These are phyloP conservation scores for Oppia nitens DNA, from an alignment of 1,140 invertebrate genomes.

Conservation along the genomic window DNA sequence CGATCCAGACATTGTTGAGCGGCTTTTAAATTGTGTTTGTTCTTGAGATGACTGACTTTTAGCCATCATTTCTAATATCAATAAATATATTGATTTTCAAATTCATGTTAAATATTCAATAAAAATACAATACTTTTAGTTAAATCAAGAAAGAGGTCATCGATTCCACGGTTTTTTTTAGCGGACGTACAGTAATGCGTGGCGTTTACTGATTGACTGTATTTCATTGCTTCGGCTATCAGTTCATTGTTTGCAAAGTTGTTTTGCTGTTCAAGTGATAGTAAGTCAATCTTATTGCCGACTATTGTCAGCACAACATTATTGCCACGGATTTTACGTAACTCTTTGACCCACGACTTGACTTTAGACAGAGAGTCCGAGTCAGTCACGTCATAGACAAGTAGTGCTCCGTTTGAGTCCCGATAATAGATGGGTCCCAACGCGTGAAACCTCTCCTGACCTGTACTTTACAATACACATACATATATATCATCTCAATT, in stretches of 20 bases:
- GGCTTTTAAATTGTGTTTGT: background rate
- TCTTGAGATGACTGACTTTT: background rate
- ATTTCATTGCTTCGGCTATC: slow-evolving; percentile 10
- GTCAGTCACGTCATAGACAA: slow-evolving; percentile 98
- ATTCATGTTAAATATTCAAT: background rate
- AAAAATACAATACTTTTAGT: slow-evolving; percentile 32
- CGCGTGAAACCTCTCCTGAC: slow-evolving; percentile 88
- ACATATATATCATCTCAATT: background rate
- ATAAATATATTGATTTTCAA: background rate
- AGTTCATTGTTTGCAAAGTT: slow-evolving; percentile 7
- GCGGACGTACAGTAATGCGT: slow-evolving; percentile 87
- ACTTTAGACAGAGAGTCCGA: slow-evolving; percentile 92
- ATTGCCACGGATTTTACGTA: slow-evolving; percentile 85
- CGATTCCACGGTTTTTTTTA: slow-evolving; percentile 77
- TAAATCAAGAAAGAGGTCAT: slow-evolving; percentile 78
- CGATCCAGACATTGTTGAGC: background rate
- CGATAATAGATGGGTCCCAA: slow-evolving; percentile 78
- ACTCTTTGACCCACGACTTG: slow-evolving; percentile 96
- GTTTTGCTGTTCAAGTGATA: slow-evolving; percentile 5
- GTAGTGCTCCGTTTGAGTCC: slow-evolving; percentile 88
- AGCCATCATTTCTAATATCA: background rate
- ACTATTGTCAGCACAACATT: slow-evolving; percentile 82
- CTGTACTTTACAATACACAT: slow-evolving; percentile 54
- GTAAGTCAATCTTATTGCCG: slow-evolving; percentile 91
- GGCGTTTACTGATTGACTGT: slow-evolving; percentile 33